These are phyloP conservation scores for Habroteleia sp. DNA, from an alignment of 2,888 invertebrate genomes.

Conservation along the genomic window DNA sequence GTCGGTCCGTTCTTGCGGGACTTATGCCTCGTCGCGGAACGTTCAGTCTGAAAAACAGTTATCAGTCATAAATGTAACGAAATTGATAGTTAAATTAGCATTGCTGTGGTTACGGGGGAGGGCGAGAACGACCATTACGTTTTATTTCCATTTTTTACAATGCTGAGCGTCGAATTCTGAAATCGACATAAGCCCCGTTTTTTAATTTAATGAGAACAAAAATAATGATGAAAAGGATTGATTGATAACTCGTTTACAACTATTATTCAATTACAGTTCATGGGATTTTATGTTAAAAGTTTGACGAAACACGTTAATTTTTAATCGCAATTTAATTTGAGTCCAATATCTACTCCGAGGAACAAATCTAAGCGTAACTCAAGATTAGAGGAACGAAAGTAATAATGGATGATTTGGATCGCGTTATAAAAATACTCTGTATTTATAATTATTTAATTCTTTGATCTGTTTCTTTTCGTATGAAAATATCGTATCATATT, in stretches of 20 bases:
- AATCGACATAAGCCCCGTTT: constrained; percentile 43
- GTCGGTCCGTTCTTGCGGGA: constrained; percentile 45
- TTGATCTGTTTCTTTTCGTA: constrained; percentile 60
- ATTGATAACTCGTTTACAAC: too few species aligned
- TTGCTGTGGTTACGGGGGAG: constrained; percentile 25
- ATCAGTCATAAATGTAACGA: constrained; percentile 54
- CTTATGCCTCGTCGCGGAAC: constrained; percentile 48
- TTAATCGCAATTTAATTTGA: constrained; percentile 6
- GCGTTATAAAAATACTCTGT: constrained; percentile 60
- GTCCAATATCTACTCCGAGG: constrained; percentile 50
- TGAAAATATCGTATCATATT: constrained; percentile 58
- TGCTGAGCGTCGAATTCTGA: not conserved
- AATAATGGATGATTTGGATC: constrained; percentile 48
- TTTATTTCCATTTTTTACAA: not conserved
- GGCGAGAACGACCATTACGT: constrained; percentile 4
- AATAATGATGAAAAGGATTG: too few species aligned
- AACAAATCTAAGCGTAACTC: constrained; percentile 47
- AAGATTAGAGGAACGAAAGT: constrained; percentile 20
- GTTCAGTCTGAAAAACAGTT: constrained; percentile 50
- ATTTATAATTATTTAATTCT: constrained; percentile 49
- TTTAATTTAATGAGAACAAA: too few species aligned
- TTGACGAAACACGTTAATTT: constrained; percentile 2
- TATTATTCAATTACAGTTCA: constrained; percentile 7
- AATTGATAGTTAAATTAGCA: constrained; percentile 47
- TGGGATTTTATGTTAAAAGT: too few species aligned